These are phyloP conservation scores for Brachirus orientalis DNA, from an alignment of 2,113 vertebrate genomes.

Conservation along the genomic window DNA sequence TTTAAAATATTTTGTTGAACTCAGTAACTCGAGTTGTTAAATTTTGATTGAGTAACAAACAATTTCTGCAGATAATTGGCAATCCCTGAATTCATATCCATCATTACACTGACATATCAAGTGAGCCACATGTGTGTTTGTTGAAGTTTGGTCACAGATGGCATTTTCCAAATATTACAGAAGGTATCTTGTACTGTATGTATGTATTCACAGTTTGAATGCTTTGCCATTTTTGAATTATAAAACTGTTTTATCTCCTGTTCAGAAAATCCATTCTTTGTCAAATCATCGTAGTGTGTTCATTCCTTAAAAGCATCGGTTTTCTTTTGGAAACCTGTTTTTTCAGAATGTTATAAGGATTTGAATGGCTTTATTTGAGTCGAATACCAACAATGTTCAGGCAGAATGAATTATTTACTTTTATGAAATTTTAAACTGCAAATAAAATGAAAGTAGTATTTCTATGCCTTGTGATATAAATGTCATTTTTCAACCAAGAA, in stretches of 20 bases:
- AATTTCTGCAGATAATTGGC: constrained; percentile 14
- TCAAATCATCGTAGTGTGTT: constrained; percentile 56
- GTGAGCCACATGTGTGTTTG: constrained; percentile 19
- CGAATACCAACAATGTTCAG: constrained; percentile 69
- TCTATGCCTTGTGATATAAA: constrained; percentile 63
- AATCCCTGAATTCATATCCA: neutral
- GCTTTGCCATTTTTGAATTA: constrained; percentile 52
- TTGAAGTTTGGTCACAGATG: constrained; percentile 25
- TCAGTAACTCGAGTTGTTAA: constrained; percentile 10
- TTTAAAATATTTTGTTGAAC: neutral
- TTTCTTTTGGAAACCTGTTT: constrained; percentile 48
- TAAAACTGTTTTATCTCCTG: constrained; percentile 44
- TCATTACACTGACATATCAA: constrained; percentile 31
- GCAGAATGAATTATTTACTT: constrained; percentile 78
- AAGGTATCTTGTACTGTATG: constrained; percentile 61
- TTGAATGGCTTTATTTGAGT: constrained; percentile 69
- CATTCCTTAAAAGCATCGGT: constrained; percentile 22
- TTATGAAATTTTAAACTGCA: constrained; percentile 81
- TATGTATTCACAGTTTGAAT: constrained; percentile 40
- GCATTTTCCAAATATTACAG: constrained; percentile 39
- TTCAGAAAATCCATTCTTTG: constrained; percentile 48
- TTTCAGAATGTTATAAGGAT: constrained; percentile 50
- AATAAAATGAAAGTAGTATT: constrained; percentile 82
- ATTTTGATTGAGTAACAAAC: constrained; percentile 28
- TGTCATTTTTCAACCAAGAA: neutral